Conservation (phyloP, 2,888 invertebrate species). For the Sphaerophoria rueppellii region DNA sequence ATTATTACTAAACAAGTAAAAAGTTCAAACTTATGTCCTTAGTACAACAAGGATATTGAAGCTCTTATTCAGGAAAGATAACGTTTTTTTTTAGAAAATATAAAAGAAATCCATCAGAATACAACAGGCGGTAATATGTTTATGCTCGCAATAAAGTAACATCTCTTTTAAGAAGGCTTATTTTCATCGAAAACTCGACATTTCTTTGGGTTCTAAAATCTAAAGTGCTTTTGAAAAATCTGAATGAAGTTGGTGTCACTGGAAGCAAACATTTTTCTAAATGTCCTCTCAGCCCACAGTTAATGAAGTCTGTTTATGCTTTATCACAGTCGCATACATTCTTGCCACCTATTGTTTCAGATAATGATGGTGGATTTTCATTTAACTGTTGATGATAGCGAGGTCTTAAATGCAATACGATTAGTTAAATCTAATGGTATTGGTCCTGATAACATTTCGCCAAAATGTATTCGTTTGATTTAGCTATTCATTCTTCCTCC, state of each 20-base stretch:
- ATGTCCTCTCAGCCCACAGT: too few species aligned
- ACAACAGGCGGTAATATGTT: neutral
- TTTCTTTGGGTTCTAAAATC: too few species aligned
- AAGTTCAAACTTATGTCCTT: neutral
- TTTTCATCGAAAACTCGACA: neutral
- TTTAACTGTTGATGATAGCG: neutral
- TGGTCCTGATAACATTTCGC: neutral
- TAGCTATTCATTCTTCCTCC: neutral
- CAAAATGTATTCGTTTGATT: neutral
- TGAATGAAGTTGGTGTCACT: too few species aligned
- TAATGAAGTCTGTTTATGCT: too few species aligned
- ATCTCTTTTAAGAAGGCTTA: neutral
- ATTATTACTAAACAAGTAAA: neutral
- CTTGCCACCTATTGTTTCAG: too few species aligned
- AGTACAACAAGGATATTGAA: neutral
- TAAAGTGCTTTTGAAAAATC: too few species aligned
- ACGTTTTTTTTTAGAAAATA: neutral
- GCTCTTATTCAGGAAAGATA: neutral
- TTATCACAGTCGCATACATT: too few species aligned
- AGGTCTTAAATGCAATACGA: neutral
- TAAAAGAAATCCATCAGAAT: neutral
- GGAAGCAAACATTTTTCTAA: too few species aligned
- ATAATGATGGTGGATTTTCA: too few species aligned
- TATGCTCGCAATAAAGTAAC: neutral
- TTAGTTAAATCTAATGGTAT: neutral